Evolutionary conservation across 2,113 vertebrate genomes (phyloP).

Genomic region (Apus apus): DNA sequence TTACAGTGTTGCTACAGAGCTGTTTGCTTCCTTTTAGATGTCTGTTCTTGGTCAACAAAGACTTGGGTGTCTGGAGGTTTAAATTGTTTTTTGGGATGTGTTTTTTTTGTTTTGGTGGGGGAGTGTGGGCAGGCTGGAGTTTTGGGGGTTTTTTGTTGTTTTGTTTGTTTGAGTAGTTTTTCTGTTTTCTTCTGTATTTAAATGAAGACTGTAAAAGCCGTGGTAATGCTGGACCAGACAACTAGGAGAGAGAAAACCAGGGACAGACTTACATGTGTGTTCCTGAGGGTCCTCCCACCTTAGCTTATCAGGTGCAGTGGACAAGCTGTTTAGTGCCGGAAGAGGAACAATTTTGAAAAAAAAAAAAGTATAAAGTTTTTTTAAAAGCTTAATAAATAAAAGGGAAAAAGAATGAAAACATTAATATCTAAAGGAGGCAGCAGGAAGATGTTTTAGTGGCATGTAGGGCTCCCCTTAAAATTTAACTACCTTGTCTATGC

Average conservation of each 20-base stretch:
- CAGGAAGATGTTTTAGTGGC: neutral
- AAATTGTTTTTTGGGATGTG: neutral
- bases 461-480: neutral
- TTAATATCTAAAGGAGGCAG: neutral
- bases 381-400: neutral
- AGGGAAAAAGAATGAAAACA: neutral
- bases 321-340: neutral
- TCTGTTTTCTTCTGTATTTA: too few relatives aligned
- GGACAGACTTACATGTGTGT: accelerated
- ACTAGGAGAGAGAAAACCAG: neutral
- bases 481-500: neutral
- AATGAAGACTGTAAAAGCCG: neutral
- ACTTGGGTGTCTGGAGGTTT: neutral
- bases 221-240: neutral
- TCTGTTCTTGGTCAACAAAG: neutral
- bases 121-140: too few relatives aligned
- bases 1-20: neutral
- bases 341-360: neutral
- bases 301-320: neutral
- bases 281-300: neutral
- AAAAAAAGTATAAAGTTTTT: neutral
- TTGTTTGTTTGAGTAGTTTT: neutral
- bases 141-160: neutral
- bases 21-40: neutral
- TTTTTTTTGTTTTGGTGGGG: neutral